phyloP scores from a whole-genome alignment of 2,888 invertebrate species.

The Girardia tigrina region DNA sequence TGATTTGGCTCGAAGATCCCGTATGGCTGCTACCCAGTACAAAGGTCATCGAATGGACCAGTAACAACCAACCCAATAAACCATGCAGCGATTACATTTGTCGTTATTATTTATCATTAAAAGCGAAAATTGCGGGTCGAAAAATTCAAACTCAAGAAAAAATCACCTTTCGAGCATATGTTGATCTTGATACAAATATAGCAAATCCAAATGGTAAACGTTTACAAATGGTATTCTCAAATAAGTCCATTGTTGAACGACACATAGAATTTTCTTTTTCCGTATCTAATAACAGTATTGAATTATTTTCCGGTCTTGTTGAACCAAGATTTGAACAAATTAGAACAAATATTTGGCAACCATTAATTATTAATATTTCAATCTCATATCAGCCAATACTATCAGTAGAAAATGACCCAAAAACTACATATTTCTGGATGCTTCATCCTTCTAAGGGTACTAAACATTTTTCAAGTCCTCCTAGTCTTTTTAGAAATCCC shows the following conservation, averaged over 20 bases:
- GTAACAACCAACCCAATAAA: not conserved
- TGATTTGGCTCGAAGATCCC: constrained; percentile 28
- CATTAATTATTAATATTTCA: constrained; percentile 27
- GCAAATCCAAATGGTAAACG: not conserved
- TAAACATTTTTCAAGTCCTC: not conserved
- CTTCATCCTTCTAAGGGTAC: constrained; percentile 5
- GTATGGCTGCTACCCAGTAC: not conserved
- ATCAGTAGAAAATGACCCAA: not conserved
- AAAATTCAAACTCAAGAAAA: not conserved
- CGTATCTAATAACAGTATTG: not conserved
- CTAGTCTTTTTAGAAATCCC: constrained; percentile 6
- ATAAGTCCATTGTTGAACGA: not conserved
- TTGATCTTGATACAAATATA: constrained; percentile 25
- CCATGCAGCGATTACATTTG: not conserved
- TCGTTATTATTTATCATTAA: constrained; percentile 24
- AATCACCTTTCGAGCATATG: not conserved
- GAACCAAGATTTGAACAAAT: constrained; percentile 26
- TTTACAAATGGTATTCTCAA: not conserved
- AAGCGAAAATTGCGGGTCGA: constrained; percentile 26
- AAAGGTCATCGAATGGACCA: constrained; percentile 27
- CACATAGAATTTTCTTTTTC: not conserved
- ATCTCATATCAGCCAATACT: not conserved
- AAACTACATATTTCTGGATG: not conserved
- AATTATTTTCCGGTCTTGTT: not conserved
- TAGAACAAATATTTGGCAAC: constrained; percentile 30